Evolutionary conservation across 2,797 vertebrate species (phyloP).

Genomic region (Lutjanus argentimaculatus): DNA sequence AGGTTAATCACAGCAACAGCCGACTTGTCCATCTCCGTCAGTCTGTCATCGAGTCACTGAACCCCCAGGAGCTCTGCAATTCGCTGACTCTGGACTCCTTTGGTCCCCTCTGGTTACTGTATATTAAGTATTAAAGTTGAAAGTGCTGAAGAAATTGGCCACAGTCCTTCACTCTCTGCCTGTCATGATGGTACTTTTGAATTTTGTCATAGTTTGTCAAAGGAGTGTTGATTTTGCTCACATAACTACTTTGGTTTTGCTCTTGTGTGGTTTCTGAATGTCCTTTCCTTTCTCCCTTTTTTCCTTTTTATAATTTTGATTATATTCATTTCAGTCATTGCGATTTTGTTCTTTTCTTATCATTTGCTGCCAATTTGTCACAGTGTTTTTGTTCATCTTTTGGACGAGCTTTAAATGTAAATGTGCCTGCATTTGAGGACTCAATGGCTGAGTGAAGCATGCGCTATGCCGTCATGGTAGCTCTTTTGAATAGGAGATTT

Average conservation of each 20-base stretch:
- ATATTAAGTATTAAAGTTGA: constrained; percentile 18
- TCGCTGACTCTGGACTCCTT: constrained; percentile 13
- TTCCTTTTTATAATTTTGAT: neutral
- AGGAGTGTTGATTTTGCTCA: neutral
- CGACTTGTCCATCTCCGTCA: constrained; percentile 29
- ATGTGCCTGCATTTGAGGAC: neutral
- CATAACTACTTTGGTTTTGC: neutral
- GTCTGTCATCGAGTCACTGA: constrained; percentile 39
- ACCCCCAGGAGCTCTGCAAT: constrained; percentile 17
- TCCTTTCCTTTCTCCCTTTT: too few relatives aligned
- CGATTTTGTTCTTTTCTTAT: neutral
- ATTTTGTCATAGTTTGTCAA: neutral
- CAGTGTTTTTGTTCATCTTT: constrained; percentile 1
- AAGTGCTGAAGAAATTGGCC: neutral
- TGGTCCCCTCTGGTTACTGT: constrained; percentile 10
- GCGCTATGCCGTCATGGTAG: neutral
- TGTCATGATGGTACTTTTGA: neutral
- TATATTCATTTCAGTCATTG: neutral
- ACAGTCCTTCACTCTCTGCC: too few relatives aligned
- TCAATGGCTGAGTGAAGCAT: neutral
- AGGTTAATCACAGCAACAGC: constrained; percentile 64
- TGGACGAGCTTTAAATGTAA: constrained; percentile 1
- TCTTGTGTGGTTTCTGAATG: neutral
- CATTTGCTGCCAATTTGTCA: neutral
- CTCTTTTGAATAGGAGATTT: neutral